Conservation (phyloP, 2,888 invertebrate genomes). For the Pandemis corylana region DNA sequence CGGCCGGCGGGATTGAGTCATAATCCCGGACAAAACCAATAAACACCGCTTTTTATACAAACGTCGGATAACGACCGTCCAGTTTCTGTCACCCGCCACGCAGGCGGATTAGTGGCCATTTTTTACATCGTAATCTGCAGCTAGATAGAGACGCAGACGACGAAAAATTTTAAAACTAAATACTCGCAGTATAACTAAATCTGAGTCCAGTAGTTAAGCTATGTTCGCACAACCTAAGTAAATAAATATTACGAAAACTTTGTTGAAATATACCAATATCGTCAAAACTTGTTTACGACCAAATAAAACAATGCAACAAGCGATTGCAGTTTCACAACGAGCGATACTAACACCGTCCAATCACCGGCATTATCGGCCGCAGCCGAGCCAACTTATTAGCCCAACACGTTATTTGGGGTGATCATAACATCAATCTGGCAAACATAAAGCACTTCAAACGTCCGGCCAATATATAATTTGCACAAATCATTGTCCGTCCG, state of each 20-base stretch:
- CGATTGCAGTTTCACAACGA: neutral
- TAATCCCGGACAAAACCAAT: slow-evolving; percentile 29
- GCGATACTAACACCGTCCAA: slow-evolving; percentile 4
- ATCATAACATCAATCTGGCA: slow-evolving; percentile 29
- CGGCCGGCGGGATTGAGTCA: slow-evolving; percentile 19
- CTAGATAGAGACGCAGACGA: neutral
- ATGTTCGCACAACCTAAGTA: too few relatives aligned
- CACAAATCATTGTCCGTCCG: slow-evolving; percentile 66
- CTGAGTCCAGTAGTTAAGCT: too few relatives aligned
- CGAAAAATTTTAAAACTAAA: neutral
- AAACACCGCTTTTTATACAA: slow-evolving; percentile 25
- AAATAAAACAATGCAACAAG: slow-evolving; percentile 3
- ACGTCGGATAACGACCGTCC: neutral
- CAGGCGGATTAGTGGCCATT: slow-evolving; percentile 21
- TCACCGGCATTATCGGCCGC: slow-evolving; percentile 27
- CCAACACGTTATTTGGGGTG: slow-evolving; percentile 26
- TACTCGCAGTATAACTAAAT: too few relatives aligned
- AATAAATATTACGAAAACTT: too few relatives aligned
- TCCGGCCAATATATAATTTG: slow-evolving; percentile 60
- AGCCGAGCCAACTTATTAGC: slow-evolving; percentile 25
- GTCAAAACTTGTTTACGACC: neutral
- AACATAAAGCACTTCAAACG: slow-evolving; percentile 31
- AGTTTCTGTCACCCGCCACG: neutral
- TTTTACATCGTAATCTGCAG: neutral
- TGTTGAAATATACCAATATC: neutral